Base-by-base conservation (phyloP, 1,140 invertebrate genomes). In the Drosophila carrolli region DNA sequence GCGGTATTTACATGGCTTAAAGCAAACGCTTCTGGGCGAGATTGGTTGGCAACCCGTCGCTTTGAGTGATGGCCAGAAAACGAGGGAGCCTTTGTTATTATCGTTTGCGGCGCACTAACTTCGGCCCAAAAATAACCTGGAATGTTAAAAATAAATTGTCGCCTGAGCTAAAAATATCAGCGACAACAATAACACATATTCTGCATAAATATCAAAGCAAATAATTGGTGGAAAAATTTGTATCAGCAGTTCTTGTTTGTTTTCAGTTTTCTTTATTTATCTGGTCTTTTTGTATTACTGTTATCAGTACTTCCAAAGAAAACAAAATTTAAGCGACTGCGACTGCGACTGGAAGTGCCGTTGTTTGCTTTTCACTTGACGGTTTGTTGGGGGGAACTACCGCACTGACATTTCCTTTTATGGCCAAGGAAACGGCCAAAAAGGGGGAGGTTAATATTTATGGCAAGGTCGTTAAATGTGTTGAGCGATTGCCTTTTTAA, bases 251-350 rank as follows among this genome's bases (percentile, higher is more conserved):
- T 48, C 9, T 48, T 40, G 40, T 46, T 74, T 54, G 56, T 44
- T 59, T 73, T 60, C 50, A 63, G 50, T 71, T 78, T 63, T 53
- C 55, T 48, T 77, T 74, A 14, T 56, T 59, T 84, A 73, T 80
- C 72, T 76, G 44, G 59, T n/a, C 23, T 41, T 50, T 61, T 19
- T 58, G 43, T 29, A 44, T 11, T 19, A 13, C 6, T 55, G 50
- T 82, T 85, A 85, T 85, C 82, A 72, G 75, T 74, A 72, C 56
- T 85, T 85, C 70, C 79, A 44, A 55, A 65, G 82, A 88, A 85
- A 88, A 75, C 65, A 67, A 71, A 54, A 58, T 56, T 37, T 48
- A 71, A 48, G 68, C 27, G 38, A 53, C 61, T 44, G 41, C 11
- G 43, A 41, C 40, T 19, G 53, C 38, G 53, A 35, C 43, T 53